These are phyloP conservation scores for Remorina albescens DNA, from an alignment of 2,797 vertebrate species.

Conservation along the genomic window DNA sequence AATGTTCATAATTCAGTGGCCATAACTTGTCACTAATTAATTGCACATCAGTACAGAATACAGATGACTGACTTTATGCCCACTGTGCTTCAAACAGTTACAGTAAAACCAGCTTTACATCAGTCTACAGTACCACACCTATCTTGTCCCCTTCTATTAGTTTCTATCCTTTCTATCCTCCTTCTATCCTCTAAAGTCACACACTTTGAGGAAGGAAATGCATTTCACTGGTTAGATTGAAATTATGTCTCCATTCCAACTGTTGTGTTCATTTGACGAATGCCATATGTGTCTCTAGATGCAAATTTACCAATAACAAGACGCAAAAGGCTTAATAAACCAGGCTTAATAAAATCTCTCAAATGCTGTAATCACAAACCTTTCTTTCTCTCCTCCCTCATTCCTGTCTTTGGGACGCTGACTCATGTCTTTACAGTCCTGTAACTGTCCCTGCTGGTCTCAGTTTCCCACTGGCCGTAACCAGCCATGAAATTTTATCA, in stretches of 20 bases:
- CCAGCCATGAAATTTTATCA: slow-evolving; percentile 66
- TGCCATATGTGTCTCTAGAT: slow-evolving; percentile 9
- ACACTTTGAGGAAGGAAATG: background rate
- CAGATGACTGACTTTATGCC: slow-evolving; percentile 14
- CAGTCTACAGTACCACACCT: slow-evolving; percentile 12
- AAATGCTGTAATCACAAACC: slow-evolving; percentile 36
- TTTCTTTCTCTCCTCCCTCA: slow-evolving; percentile 38
- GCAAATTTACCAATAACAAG: slow-evolving; percentile 18
- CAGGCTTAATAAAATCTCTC: slow-evolving; percentile 14
- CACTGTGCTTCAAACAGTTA: background rate
- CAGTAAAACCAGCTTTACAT: slow-evolving; percentile 15
- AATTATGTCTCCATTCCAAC: background rate
- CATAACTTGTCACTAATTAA: slow-evolving; percentile 13
- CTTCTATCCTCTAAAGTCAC: slow-evolving; percentile 8
- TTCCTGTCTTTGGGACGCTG: slow-evolving; percentile 40
- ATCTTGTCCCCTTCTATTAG: slow-evolving; percentile 4
- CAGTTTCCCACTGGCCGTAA: slow-evolving; percentile 51
- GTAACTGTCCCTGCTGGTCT: slow-evolving; percentile 58
- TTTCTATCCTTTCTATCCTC: too few relatives aligned
- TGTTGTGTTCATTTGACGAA: slow-evolving; percentile 2
- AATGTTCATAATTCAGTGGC: slow-evolving; percentile 9
- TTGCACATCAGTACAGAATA: slow-evolving; percentile 10
- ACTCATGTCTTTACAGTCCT: slow-evolving; percentile 59
- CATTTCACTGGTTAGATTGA: background rate
- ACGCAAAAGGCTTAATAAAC: slow-evolving; percentile 23